Base-by-base conservation (phyloP, 2,888 invertebrate species). In the Chymomyza fuscimana region DNA sequence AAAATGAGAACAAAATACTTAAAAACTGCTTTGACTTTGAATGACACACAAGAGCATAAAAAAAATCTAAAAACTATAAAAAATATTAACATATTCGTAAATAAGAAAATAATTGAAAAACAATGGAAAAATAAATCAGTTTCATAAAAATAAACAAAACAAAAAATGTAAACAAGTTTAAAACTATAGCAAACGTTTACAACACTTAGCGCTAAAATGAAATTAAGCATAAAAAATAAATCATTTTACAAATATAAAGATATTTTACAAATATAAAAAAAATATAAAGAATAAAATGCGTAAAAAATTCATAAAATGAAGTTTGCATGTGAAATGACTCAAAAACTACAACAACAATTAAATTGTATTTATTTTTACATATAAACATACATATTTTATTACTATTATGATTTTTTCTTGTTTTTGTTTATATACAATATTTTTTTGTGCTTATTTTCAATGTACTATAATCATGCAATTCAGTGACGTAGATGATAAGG, bases 301-400 rank as follows among this genome's bases (percentile, higher is more conserved):
- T 32, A 56, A 32, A 9, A 36, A 50, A 19, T 51, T 29, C 56
- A 16, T 59, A 69, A 73, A 63, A 65, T 70, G 56, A 61, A 64
- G 59, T 58, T 59, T 67, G 69, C 73, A 72, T 72, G 76, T 80
- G 69, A 73, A 80, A 80, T 63, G 56, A 61, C 72, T 68, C 40
- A 72, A 77, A 58, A 12, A 15, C 3, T 58, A 63, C 65, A 59
- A 61, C 15, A 63, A 63, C 63, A 62, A 70, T 29, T 61, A 72
- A 80, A 78, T 65, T 77, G 52, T 66, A 70, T 82, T 80, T 74
- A 77, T 74, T 78, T 77, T 78, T 77, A 32, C 2, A 32, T 7
- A 71, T 68, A 81, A 72, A 81, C 71, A 81, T 72, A 81, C 77
- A 75, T 75, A 78, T 82, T 74, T 66, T 7, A 4, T 22, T 56